Evolutionary conservation across 2,888 invertebrate genomes (phyloP).

Genomic region (Drosophila pegasa): DNA sequence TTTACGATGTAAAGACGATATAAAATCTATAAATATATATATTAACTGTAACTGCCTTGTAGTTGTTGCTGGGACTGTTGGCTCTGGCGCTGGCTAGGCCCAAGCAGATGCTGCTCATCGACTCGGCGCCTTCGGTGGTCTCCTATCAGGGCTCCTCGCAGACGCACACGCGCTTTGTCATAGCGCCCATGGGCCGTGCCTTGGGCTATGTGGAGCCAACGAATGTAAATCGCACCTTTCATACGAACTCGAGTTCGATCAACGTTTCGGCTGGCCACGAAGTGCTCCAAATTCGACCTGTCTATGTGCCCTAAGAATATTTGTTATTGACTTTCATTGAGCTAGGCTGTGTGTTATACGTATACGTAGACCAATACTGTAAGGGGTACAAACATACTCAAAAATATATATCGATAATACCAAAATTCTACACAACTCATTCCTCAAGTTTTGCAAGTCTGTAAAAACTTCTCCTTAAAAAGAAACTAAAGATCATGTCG

Average conservation of each 20-base stretch:
- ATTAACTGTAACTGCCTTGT: not conserved
- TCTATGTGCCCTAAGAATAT: constrained; percentile 63
- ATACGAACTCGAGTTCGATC: constrained; percentile 60
- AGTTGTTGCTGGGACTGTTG: constrained; percentile 25
- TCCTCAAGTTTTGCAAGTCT: not conserved
- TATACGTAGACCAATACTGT: not conserved
- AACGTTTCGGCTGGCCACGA: constrained; percentile 53
- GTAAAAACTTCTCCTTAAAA: not conserved
- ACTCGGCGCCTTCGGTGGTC: constrained; percentile 79
- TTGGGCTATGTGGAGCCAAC: constrained; percentile 81
- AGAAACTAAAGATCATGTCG: constrained; percentile 8
- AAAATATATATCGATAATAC: constrained; percentile 10
- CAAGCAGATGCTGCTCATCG: constrained; percentile 64
- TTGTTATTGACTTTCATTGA: constrained; percentile 7
- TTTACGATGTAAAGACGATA: not conserved
- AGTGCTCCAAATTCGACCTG: constrained; percentile 72
- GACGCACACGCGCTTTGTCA: constrained; percentile 79
- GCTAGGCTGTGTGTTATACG: constrained; percentile 40
- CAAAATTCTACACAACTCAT: constrained; percentile 9
- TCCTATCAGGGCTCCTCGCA: constrained; percentile 82
- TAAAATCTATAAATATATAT: not conserved
- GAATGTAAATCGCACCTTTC: constrained; percentile 78
- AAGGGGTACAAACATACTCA: not conserved
- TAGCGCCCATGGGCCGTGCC: constrained; percentile 81
- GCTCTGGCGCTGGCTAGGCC: constrained; percentile 46